Conservation (phyloP, 2,888 invertebrate species). For the Ichneumon xanthorius region DNA sequence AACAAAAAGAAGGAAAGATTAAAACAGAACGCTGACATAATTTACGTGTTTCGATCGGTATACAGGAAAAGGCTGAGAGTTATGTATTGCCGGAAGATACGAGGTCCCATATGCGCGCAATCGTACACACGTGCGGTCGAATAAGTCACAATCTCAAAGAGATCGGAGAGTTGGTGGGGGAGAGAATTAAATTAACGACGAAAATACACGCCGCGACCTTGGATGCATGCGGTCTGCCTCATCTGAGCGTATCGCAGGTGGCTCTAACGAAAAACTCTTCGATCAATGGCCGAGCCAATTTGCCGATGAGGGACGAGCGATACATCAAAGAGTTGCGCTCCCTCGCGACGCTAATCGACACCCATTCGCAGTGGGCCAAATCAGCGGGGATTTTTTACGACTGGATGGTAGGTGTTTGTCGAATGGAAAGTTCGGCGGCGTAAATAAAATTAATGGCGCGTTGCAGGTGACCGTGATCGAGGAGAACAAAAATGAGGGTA, state of each 20-base stretch:
- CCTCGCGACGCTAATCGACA: constrained; percentile 71
- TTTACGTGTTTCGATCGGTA: background rate
- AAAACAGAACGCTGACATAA: constrained; percentile 9
- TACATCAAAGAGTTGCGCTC: constrained; percentile 70
- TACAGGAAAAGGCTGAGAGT: constrained; percentile 35
- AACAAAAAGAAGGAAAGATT: background rate
- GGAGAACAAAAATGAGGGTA: constrained; percentile 66
- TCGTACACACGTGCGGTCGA: constrained; percentile 72
- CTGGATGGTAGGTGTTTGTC: constrained; percentile 74
- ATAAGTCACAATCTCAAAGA: constrained; percentile 75
- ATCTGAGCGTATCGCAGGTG: constrained; percentile 74
- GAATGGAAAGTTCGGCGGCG: constrained; percentile 4
- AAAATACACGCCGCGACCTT: constrained; percentile 75
- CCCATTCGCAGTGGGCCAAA: constrained; percentile 72
- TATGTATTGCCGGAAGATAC: background rate
- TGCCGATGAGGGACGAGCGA: constrained; percentile 57
- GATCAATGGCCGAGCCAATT: constrained; percentile 30
- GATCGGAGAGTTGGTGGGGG: constrained; percentile 72
- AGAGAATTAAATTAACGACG: constrained; percentile 73
- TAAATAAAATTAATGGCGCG: background rate
- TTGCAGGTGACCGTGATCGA: constrained; percentile 74
- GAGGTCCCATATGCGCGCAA: constrained; percentile 64
- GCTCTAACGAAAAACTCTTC: constrained; percentile 71
- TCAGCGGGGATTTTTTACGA: constrained; percentile 72
- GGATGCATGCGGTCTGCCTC: constrained; percentile 72